Percentiles rank a stretch among this genome's conserved stretches.
These are phyloP conservation scores for Abramis brama DNA, from an alignment of 2,113 vertebrate species.

Conservation along the genomic window DNA sequence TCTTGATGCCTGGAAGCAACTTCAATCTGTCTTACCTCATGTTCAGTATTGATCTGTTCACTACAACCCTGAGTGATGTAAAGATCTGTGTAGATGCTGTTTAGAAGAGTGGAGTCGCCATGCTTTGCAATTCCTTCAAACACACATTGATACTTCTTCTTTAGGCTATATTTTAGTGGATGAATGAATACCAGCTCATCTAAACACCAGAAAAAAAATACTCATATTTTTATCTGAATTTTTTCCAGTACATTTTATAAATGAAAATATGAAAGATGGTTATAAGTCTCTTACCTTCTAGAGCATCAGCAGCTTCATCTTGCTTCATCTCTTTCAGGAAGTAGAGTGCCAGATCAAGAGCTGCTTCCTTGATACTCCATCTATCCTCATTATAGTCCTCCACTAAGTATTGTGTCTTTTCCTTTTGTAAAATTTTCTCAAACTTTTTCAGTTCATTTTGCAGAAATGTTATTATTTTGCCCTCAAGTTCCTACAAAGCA, in stretches of 20 bases:
- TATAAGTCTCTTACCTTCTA: background rate
- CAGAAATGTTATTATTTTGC: background rate
- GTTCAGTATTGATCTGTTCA: background rate
- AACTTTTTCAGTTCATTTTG: background rate
- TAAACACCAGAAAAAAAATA: background rate
- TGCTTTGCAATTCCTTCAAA: constrained; percentile 3
- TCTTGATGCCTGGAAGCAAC: background rate
- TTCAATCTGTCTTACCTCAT: constrained; percentile 12
- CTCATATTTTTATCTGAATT: background rate
- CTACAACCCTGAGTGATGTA: background rate
- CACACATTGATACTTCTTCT: background rate
- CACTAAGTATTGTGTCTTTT: background rate
- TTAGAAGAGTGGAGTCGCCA: background rate
- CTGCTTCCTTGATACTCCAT: background rate
- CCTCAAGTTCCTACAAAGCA: background rate
- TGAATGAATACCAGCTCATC: background rate
- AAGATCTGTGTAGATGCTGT: background rate
- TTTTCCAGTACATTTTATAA: no score
- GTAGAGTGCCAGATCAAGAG: background rate
- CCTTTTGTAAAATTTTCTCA: background rate
- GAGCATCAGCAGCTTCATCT: background rate
- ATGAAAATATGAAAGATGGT: background rate
- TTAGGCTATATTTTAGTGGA: background rate
- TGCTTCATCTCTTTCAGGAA: background rate
- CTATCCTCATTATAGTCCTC: background rate